These are phyloP conservation scores for Lagocephalus sceleratus DNA, from an alignment of 2,797 vertebrate genomes.

Conservation along the genomic window DNA sequence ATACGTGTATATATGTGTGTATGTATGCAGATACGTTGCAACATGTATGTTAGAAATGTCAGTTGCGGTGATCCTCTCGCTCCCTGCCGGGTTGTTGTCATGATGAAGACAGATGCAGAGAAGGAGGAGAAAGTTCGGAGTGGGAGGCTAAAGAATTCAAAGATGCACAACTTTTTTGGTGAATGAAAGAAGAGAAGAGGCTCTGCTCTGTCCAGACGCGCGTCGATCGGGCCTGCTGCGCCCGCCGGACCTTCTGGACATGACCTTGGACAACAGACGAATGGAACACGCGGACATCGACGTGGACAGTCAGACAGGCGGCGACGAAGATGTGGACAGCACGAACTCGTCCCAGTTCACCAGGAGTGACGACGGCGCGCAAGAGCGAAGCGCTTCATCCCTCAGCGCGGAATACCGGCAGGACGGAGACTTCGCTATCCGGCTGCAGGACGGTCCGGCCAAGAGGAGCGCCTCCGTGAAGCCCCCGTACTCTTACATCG, in stretches of 20 bases:
- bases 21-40: too few species aligned
- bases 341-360: conserved; percentile 13
- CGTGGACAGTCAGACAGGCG: conserved; percentile 11
- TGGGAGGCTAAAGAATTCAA: conserved; percentile 37
- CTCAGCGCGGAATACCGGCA: conserved; percentile 8
- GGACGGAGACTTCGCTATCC: conserved; percentile 22
- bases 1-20: too few species aligned
- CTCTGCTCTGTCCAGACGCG: conserved; percentile 33
- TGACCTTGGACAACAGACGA: conserved; percentile 63
- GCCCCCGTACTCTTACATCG: conserved; percentile 87
- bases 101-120: conserved; percentile 2
- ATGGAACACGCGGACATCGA: conserved; percentile 61
- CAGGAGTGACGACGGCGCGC: not conserved
- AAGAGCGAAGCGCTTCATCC: conserved; percentile 20
- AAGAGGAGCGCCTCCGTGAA: conserved; percentile 62
- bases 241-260: conserved; percentile 46
- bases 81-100: not conserved
- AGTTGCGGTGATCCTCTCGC: not conserved
- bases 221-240: conserved; percentile 36
- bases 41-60: too few species aligned
- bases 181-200: conserved; percentile 49
- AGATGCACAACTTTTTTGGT: conserved; percentile 39
- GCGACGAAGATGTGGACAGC: conserved; percentile 18
- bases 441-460: conserved; percentile 6
- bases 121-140: conserved; percentile 26